Evolutionary conservation across 2,888 invertebrate genomes (phyloP), one percentile per base, ranked within the genome.

Genomic region (Drosophila quinaria): DNA sequence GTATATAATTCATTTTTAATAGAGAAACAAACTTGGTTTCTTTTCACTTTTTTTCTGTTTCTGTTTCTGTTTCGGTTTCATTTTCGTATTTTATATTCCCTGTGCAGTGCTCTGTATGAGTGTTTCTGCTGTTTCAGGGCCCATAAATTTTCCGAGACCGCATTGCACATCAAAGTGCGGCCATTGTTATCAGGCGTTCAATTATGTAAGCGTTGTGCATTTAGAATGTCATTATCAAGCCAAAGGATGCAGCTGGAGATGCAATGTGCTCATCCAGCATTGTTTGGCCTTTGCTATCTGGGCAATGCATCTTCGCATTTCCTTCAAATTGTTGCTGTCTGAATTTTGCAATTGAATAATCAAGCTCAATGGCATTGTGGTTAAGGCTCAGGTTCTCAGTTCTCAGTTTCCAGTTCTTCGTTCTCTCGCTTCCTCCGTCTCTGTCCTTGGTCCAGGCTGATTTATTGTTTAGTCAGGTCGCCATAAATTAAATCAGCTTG

Each of bases 1-100:
- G 87, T 74, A 78, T 86, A 85, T 85, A 85, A 85, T 88, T 85
- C 86, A 85, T 85, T 74, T 88, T 85, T 85, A 85, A 85, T 85
- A 85, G 80, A 88, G 88, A 86, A 74, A 67, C 74, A 80, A 78
- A 81, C 72, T 79, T 73, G 73, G 56, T 55, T 78, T 65, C 47
- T 55, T 66, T 54, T 47, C 37, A 41, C 37, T 29, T 47, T 47
- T 31, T 37, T 25, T 49, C 5, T 15, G 4, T 15, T 42, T 8
- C 29, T 8, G 29, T 29, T 55, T 25, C 2, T 4, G 25, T 33
- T 42, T 29, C 29, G 8, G 29, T 29, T 55, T 49, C 39, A 11
- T 33, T 31, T 46, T 31, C 22, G 4, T 15, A 35, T 62, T 49
- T 52, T 33, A 9, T 50, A 42, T 55, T 46, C 31, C 29, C 33